These are phyloP conservation scores for Tetrax tetrax DNA, from an alignment of 2,113 vertebrate species.

Conservation along the genomic window DNA sequence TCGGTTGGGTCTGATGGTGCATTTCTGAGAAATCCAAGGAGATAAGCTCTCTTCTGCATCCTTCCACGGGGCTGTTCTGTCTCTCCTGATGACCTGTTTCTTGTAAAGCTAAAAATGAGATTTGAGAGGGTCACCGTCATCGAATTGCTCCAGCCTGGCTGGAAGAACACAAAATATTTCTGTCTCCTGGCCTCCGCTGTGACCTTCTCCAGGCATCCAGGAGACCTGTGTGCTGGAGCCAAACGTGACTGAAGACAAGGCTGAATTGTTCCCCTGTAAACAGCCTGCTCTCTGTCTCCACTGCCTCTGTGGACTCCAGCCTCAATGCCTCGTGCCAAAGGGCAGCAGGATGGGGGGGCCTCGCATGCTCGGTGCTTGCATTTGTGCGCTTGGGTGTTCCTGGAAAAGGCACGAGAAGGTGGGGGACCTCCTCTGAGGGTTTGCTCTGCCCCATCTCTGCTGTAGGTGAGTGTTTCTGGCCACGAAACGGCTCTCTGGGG, in stretches of 20 bases:
- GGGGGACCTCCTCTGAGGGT: neutral
- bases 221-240: neutral
- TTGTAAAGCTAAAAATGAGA: neutral
- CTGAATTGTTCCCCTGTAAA: constrained; percentile 10
- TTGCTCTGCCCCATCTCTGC: neutral
- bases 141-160: neutral
- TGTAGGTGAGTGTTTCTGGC: neutral
- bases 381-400: neutral
- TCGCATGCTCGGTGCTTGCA: neutral
- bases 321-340: neutral
- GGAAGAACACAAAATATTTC: neutral
- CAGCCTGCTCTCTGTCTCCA: neutral
- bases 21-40: neutral
- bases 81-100: neutral
- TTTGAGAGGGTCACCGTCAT: neutral
- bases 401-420: neutral
- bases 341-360: neutral
- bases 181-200: neutral
- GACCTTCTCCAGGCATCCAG: neutral
- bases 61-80: neutral
- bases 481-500: rapidly evolving
- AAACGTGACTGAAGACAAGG: neutral
- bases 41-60: neutral
- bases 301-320: neutral
- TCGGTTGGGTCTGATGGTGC: neutral